Evolutionary conservation across 2,113 vertebrate genomes (phyloP).

Genomic region (Indicator maculatus): DNA sequence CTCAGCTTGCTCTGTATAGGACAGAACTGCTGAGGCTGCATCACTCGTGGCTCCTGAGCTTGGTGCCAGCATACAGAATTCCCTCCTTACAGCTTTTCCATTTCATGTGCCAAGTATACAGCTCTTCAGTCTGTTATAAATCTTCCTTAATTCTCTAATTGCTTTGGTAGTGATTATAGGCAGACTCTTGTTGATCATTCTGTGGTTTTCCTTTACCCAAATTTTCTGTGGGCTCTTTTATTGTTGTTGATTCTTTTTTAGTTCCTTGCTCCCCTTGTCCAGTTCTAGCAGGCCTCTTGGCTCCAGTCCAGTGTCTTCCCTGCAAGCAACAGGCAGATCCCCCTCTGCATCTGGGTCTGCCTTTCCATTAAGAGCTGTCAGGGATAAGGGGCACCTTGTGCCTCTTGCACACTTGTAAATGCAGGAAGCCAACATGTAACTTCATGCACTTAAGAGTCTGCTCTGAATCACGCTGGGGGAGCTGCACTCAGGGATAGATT

Average conservation of each 20-base stretch:
- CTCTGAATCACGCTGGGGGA: neutral
- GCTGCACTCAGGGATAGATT: neutral
- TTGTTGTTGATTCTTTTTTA: slow-evolving; percentile 18
- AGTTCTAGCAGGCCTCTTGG: slow-evolving; percentile 28
- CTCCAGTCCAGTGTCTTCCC: neutral
- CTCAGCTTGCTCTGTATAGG: slow-evolving; percentile 15
- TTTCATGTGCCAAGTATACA: slow-evolving; percentile 37
- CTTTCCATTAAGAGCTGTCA: neutral
- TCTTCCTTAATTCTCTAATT: slow-evolving; percentile 67
- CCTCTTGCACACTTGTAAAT: neutral
- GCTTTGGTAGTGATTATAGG: slow-evolving; percentile 61
- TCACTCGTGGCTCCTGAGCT: slow-evolving; percentile 33
- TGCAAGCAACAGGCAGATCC: neutral
- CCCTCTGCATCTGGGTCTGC: neutral
- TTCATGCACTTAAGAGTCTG: neutral
- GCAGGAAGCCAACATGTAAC: neutral
- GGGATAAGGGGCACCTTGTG: neutral
- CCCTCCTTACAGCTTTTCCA: slow-evolving; percentile 68
- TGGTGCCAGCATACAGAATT: slow-evolving; percentile 50
- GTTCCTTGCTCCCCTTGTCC: slow-evolving; percentile 39
- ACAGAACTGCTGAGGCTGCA: slow-evolving; percentile 69
- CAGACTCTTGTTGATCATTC: slow-evolving; percentile 53
- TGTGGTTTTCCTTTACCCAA: slow-evolving; percentile 44
- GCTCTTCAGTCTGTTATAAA: slow-evolving; percentile 61
- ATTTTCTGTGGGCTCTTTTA: slow-evolving; percentile 45